Evolutionary conservation across 2,797 vertebrate genomes (phyloP), one percentile per base, ranked within the genome.

Genomic region (Gobionotothen gibberifrons): DNA sequence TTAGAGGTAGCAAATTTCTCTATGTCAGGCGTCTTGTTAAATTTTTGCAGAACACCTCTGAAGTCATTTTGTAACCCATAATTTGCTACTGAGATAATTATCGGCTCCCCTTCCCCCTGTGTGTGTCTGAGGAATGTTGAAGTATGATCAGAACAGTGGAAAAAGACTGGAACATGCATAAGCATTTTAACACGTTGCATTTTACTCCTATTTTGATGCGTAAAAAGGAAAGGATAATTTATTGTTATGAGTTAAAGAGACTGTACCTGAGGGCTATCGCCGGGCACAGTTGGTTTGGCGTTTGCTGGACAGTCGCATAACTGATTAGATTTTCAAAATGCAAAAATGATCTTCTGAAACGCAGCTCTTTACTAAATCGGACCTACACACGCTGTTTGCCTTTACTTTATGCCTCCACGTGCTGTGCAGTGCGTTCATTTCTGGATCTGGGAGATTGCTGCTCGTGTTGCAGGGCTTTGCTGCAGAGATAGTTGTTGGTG

Each of bases 401-500:
- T 15, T 63, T 57, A 48, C 46, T 75, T 66, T 68, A n/a, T 63
- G 63, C 69, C 64, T 72, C 71, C 78, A 85, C 76, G 73, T 76
- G 80, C 63, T 82, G 74, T 79, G 76, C 73, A 44, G 47, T 32
- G 73, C 72, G 69, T 75, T 78, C 63, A 54, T 82, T 74, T 78
- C 62, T 72, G 74, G 79, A 58, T 62, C 68, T 69, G 77, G 13
- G 57, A 74, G 79, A 58, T 49, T 80, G 79, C 67, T 79, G 81
- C 67, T 74, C 73, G 63, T 55, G 79, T 85, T 87, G 81, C 84
- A 62, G 66, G 44, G 69, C 65, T 89, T 55, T 91, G 84, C 91
- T 88, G 84, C 89, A 91, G 85, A 91, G 91, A 92, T 92, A 91
- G 89, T 91, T 91, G 90, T 89, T 90, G 83, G 92, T 86, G 88